phyloP scores from a whole-genome alignment of 2,113 vertebrate species.

The Arenaria interpres region DNA sequence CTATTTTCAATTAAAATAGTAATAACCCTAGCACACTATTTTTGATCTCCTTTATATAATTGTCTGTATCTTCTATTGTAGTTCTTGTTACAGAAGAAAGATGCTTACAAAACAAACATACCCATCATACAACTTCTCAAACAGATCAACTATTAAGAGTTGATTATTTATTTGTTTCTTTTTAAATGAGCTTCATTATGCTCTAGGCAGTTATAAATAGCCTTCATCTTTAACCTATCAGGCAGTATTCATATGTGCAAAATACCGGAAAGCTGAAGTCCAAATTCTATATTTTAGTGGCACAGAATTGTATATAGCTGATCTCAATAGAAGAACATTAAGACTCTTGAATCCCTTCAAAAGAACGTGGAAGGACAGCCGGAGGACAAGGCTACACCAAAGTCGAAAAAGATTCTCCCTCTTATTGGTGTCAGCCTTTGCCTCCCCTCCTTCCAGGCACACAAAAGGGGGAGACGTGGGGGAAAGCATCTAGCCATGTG shows the following conservation, averaged over 20 bases:
- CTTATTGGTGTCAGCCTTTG: neutral
- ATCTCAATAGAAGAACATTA: neutral
- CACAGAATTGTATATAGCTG: neutral
- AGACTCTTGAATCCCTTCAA: neutral
- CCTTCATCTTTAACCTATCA: neutral
- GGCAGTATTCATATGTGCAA: neutral
- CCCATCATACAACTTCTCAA: neutral
- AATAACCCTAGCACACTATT: neutral
- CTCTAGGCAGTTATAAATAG: neutral
- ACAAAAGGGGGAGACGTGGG: rapidly evolving
- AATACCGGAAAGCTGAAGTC: neutral
- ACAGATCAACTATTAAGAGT: neutral
- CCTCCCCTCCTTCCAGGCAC: neutral
- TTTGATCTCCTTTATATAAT: neutral
- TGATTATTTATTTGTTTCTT: neutral
- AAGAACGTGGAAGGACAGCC: neutral
- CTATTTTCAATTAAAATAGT: neutral
- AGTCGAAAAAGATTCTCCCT: neutral
- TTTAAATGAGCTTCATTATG: neutral
- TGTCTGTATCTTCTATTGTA: neutral
- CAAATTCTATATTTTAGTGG: neutral
- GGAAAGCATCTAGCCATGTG: neutral
- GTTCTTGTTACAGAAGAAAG: neutral
- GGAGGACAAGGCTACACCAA: neutral
- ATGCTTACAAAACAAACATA: neutral